Percentiles rank a stretch among this genome's conserved stretches.
These are phyloP conservation scores for Idaea aversata DNA, from an alignment of 2,888 invertebrate genomes.

Conservation along the genomic window DNA sequence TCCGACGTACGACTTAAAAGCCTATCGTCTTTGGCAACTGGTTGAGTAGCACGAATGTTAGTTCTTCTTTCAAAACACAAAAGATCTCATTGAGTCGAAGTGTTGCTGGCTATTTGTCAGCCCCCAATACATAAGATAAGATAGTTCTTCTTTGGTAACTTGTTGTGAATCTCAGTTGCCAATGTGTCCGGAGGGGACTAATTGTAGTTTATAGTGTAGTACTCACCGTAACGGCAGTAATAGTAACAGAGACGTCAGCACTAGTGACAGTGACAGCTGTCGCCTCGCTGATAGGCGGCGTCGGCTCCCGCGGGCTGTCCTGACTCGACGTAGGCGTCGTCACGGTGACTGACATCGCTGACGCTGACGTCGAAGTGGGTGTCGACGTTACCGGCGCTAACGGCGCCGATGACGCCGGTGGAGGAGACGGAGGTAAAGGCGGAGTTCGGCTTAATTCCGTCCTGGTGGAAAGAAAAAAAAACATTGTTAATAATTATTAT, in stretches of 20 bases:
- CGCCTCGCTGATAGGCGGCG: slow-evolving; percentile 30
- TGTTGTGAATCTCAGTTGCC: too few species aligned
- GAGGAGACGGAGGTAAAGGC: slow-evolving; percentile 67
- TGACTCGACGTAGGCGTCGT: slow-evolving; percentile 23
- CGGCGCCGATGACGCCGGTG: slow-evolving; percentile 64
- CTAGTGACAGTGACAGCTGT: slow-evolving; percentile 35
- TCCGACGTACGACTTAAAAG: too few species aligned
- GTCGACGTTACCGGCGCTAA: slow-evolving; percentile 42
- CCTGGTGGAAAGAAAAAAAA: slow-evolving; percentile 34
- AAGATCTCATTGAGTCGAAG: too few species aligned
- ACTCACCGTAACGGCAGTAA: slow-evolving; percentile 31
- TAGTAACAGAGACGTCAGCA: slow-evolving; percentile 37
- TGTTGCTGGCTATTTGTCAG: too few species aligned
- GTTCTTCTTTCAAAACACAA: too few species aligned
- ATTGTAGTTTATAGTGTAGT: neutral
- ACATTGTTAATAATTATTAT: too few species aligned
- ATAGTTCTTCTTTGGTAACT: too few species aligned
- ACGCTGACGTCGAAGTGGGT: slow-evolving; percentile 22
- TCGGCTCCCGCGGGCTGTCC: slow-evolving; percentile 22
- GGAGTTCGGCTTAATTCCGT: slow-evolving; percentile 60
- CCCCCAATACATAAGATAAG: too few species aligned
- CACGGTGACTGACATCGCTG: slow-evolving; percentile 2
- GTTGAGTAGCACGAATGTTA: too few species aligned
- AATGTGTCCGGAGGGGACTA: too few species aligned
- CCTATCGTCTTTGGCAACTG: too few species aligned